phyloP scores from a whole-genome alignment of 2,888 invertebrate species.

The Itoplectis maculator region DNA sequence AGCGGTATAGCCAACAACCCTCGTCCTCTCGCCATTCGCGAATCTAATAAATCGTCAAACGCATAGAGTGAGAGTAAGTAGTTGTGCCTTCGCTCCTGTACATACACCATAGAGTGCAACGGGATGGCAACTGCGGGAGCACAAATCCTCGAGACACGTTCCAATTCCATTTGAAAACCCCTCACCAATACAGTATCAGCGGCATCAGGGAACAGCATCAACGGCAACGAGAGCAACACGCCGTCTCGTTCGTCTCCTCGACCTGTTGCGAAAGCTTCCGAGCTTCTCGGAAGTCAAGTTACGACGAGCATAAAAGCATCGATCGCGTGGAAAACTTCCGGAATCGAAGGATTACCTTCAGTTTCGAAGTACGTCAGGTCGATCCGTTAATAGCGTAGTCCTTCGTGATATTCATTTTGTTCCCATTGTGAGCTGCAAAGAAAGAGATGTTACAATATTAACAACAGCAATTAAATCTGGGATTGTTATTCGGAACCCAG shows the following conservation, averaged over 20 bases:
- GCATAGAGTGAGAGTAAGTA: slow-evolving; percentile 30
- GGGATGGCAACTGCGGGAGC: slow-evolving; percentile 11
- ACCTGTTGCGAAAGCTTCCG: slow-evolving; percentile 61
- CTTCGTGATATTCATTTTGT: no score
- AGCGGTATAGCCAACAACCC: slow-evolving; percentile 14
- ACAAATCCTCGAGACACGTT: slow-evolving; percentile 50
- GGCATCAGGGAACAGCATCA: background rate
- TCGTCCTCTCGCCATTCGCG: slow-evolving; percentile 4
- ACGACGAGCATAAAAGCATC: slow-evolving; percentile 31
- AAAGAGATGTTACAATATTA: no score
- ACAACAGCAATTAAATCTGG: no score
- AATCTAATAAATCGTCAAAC: slow-evolving; percentile 59
- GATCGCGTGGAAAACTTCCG: background rate
- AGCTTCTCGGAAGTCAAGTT: slow-evolving; percentile 12
- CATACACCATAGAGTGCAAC: background rate
- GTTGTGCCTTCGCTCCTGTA: slow-evolving; percentile 1
- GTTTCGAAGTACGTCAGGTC: background rate
- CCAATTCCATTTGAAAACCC: slow-evolving; percentile 48
- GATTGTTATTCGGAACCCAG: no score
- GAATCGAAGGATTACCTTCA: background rate
- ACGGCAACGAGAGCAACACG: slow-evolving; percentile 7
- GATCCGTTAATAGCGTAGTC: no score
- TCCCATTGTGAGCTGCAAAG: no score
- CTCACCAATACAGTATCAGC: slow-evolving; percentile 38
- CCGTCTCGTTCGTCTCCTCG: slow-evolving; percentile 53